Evolutionary conservation across 2,888 invertebrate species (phyloP).

Genomic region (Plagiodera versicolora): DNA sequence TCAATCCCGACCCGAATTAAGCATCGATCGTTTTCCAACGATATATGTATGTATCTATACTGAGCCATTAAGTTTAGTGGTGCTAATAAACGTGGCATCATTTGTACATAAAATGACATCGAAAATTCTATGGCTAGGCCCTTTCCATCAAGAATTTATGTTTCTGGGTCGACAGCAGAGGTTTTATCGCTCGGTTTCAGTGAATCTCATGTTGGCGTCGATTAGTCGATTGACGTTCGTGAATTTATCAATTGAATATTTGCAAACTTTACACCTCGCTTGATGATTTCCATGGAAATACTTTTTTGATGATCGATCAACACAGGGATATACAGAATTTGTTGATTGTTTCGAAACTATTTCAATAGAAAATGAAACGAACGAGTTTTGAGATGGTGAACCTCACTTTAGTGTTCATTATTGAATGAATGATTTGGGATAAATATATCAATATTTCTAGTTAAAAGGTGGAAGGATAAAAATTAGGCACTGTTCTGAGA

Average conservation of each 20-base stretch:
- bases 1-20: neutral
- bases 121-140: constrained; percentile 20
- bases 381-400: too few relatives aligned
- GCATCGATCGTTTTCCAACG: neutral
- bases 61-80: constrained; percentile 1
- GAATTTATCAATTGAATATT: neutral
- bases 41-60: neutral
- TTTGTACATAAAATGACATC: constrained; percentile 8
- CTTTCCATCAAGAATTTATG: constrained; percentile 27
- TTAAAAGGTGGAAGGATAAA: too few relatives aligned
- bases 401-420: too few relatives aligned
- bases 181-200: constrained; percentile 19
- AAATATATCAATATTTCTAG: too few relatives aligned
- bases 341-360: too few relatives aligned
- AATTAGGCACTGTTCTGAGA: too few relatives aligned
- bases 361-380: too few relatives aligned
- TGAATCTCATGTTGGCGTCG: constrained; percentile 1
- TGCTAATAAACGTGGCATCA: constrained; percentile 2
- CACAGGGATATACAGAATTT: too few relatives aligned
- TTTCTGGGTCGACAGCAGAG: constrained; percentile 21
- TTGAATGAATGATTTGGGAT: too few relatives aligned
- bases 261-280: neutral
- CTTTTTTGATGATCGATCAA: neutral
- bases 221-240: neutral
- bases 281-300: neutral